Evolutionary conservation across 2,797 vertebrate genomes (phyloP).

Genomic region (Chelon auratus): DNA sequence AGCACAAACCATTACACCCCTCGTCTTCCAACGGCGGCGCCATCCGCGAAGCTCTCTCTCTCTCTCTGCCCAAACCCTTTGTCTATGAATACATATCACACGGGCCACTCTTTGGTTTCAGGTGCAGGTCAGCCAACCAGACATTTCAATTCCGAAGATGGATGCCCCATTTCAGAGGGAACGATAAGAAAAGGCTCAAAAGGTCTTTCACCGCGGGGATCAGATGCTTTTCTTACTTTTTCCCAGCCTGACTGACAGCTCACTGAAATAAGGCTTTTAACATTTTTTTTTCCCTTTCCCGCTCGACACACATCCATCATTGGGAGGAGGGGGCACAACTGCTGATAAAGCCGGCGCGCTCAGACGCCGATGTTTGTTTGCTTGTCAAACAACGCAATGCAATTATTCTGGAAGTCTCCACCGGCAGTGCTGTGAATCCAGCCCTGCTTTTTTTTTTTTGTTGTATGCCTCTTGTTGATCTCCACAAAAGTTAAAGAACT

Average conservation of each 20-base stretch:
- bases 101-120: conserved; percentile 72
- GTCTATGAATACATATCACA: conserved; percentile 79
- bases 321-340: conserved; percentile 25
- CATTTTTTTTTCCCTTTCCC: conserved; percentile 37
- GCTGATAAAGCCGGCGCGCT: conserved; percentile 54
- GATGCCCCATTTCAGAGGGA: conserved; percentile 80
- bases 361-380: conserved; percentile 19
- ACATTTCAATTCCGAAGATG: conserved; percentile 89
- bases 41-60: conserved; percentile 4
- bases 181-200: conserved; percentile 77
- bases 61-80: conserved; percentile 33
- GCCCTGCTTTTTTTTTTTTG: conserved; percentile 14
- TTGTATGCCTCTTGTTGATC: conserved; percentile 20
- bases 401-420: conserved; percentile 31
- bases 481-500: conserved; percentile 24
- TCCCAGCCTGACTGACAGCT: conserved; percentile 69
- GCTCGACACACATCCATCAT: conserved; percentile 69
- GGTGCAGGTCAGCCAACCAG: conserved; percentile 82
- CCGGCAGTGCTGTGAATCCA: not conserved
- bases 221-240: conserved; percentile 70
- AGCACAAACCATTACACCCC: conserved; percentile 36
- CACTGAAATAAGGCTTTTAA: conserved; percentile 57
- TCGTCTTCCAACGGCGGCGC: conserved; percentile 5
- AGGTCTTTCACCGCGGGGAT: conserved; percentile 66
- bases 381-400: conserved; percentile 26